These are phyloP conservation scores for Sarcophaga carnaria DNA, from an alignment of 2,888 invertebrate genomes.

Conservation along the genomic window DNA sequence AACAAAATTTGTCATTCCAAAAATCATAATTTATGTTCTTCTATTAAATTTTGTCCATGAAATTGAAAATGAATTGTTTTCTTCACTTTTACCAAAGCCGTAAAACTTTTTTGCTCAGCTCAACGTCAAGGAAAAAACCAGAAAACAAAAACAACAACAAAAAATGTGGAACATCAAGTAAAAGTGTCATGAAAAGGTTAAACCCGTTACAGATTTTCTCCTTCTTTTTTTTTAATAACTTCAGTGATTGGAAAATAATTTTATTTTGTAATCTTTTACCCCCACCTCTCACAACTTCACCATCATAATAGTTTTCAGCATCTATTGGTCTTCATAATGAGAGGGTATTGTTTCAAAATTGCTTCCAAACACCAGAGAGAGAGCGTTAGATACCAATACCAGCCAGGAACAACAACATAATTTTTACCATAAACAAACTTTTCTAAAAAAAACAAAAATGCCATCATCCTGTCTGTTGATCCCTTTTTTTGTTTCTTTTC, in stretches of 20 bases:
- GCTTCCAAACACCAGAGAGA: too few species aligned
- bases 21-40: too few species aligned
- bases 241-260: constrained; percentile 67
- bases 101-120: background rate
- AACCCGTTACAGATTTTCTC: constrained; percentile 24
- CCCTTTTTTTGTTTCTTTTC: constrained; percentile 37
- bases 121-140: background rate
- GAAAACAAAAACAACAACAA: background rate
- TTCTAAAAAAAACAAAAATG: constrained; percentile 32
- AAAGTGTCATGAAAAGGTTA: constrained; percentile 64
- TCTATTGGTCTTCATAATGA: too few species aligned
- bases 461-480: constrained; percentile 56
- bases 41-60: too few species aligned
- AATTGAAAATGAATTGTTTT: too few species aligned
- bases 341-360: too few species aligned
- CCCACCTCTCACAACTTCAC: background rate
- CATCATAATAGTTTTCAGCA: too few species aligned
- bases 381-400: background rate
- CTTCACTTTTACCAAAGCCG: constrained; percentile 2
- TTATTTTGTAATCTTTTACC: constrained; percentile 41
- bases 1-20: too few species aligned
- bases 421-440: constrained; percentile 59
- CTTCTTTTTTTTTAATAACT: constrained; percentile 32
- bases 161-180: background rate
- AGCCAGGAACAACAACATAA: constrained; percentile 36